Evolutionary conservation across 1,140 invertebrate genomes (phyloP).

Genomic region (Asbolus verrucosus): DNA sequence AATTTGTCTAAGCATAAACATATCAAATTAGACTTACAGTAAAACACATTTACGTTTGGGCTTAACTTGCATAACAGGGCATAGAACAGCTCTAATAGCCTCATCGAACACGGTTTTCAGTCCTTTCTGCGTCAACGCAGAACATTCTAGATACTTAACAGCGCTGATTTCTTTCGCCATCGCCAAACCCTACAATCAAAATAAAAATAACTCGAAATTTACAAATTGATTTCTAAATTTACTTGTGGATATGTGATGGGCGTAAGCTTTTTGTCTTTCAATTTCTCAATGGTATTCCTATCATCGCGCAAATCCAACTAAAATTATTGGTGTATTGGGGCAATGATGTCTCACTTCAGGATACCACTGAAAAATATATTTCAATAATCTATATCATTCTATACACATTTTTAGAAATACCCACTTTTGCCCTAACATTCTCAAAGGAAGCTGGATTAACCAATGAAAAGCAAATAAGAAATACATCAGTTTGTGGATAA

Average conservation of each 20-base stretch:
- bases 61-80: constrained; percentile 87
- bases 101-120: constrained; percentile 99
- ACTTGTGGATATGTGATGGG: constrained; percentile 97
- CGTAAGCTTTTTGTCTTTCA: constrained; percentile 96
- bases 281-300: constrained; percentile 96
- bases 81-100: constrained; percentile 97
- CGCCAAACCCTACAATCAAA: constrained; percentile 84
- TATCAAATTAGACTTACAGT: constrained; percentile 71
- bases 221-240: too few relatives aligned
- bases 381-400: too few relatives aligned
- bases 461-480: constrained; percentile 97
- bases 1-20: constrained; percentile 40
- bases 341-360: constrained; percentile 92
- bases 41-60: constrained; percentile 82
- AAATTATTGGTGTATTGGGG: constrained; percentile 89
- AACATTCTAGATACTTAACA: constrained; percentile 97
- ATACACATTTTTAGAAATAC: too few relatives aligned
- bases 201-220: too few relatives aligned
- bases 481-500: constrained; percentile 98
- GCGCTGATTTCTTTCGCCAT: constrained; percentile 99
- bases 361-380: constrained; percentile 79
- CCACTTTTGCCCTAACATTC: constrained; percentile 90
- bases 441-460: constrained; percentile 99
- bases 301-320: constrained; percentile 97
- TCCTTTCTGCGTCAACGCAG: constrained; percentile 98